These are phyloP conservation scores for Crotalus viridis DNA, from an alignment of 2,113 vertebrate species.

Conservation along the genomic window DNA sequence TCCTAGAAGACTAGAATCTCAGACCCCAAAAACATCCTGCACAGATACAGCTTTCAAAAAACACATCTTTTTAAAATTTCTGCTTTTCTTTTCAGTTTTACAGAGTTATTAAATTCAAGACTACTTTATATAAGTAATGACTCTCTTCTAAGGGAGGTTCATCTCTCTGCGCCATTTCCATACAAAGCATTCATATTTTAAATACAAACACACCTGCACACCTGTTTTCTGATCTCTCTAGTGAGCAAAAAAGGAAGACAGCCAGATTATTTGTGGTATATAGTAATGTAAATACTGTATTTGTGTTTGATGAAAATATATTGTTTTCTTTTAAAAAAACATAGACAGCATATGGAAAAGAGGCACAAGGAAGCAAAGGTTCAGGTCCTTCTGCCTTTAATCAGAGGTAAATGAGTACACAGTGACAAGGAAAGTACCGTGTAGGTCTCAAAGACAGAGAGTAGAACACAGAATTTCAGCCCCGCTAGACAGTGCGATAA, in stretches of 20 bases:
- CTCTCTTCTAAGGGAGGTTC: not conserved
- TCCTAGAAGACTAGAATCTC: not conserved
- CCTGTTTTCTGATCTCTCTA: not conserved
- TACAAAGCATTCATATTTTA: not conserved
- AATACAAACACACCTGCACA: not conserved
- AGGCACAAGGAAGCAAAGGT: slow-evolving; percentile 62
- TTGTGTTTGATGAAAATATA: not conserved
- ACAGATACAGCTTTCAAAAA: not conserved
- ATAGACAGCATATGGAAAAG: slow-evolving; percentile 44
- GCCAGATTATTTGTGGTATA: not conserved
- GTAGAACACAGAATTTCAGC: not conserved
- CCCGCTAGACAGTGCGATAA: not conserved
- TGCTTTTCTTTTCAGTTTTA: not conserved
- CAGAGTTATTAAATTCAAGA: not conserved
- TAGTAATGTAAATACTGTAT: not conserved
- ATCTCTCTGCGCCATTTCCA: not conserved
- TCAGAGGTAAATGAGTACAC: slow-evolving; percentile 59
- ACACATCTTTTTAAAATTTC: not conserved
- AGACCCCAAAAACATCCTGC: not conserved
- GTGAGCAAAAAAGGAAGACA: not conserved
- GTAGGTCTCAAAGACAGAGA: slow-evolving; percentile 10
- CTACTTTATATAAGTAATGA: not conserved
- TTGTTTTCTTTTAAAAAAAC: not conserved
- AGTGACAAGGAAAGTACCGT: slow-evolving; percentile 22
- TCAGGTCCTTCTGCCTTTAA: slow-evolving; percentile 68